These are phyloP conservation scores for Amblyopsis rosae DNA, from an alignment of 2,113 vertebrate species.

Conservation along the genomic window DNA sequence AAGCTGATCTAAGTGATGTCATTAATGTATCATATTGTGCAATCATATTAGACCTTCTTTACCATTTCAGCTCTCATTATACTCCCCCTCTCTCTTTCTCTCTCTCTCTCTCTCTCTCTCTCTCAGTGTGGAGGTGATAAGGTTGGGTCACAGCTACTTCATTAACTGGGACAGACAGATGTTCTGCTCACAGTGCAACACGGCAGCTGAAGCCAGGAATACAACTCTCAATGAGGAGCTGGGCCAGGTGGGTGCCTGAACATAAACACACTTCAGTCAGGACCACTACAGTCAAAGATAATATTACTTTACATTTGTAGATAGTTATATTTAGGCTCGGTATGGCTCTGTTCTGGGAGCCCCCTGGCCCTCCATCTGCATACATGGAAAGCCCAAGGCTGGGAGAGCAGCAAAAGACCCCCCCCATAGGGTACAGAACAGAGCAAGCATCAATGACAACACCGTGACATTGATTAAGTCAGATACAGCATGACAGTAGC, in stretches of 20 bases:
- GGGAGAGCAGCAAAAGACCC: too few species aligned
- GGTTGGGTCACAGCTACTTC: constrained; percentile 93
- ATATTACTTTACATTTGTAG: too few species aligned
- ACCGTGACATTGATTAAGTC: too few species aligned
- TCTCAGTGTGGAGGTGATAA: constrained; percentile 91
- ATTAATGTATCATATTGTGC: not conserved
- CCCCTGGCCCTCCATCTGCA: too few species aligned
- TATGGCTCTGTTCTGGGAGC: too few species aligned
- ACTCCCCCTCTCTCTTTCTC: not conserved
- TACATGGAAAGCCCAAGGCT: too few species aligned
- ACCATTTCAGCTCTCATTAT: not conserved
- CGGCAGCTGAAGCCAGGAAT: constrained; percentile 86
- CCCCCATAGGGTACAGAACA: too few species aligned
- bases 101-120: constrained; percentile 11
- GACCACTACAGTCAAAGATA: too few species aligned
- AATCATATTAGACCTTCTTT: not conserved
- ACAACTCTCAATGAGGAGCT: constrained; percentile 92
- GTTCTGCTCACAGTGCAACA: constrained; percentile 84
- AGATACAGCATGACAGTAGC: too few species aligned
- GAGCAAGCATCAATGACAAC: too few species aligned
- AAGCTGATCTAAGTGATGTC: not conserved
- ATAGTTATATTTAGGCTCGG: too few species aligned
- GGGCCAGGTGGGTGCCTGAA: constrained; percentile 81
- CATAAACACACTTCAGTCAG: not conserved
- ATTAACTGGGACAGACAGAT: constrained; percentile 96